Base-by-base conservation (phyloP, 2,113 vertebrate genomes). In the Ornithorhynchus anatinus region DNA sequence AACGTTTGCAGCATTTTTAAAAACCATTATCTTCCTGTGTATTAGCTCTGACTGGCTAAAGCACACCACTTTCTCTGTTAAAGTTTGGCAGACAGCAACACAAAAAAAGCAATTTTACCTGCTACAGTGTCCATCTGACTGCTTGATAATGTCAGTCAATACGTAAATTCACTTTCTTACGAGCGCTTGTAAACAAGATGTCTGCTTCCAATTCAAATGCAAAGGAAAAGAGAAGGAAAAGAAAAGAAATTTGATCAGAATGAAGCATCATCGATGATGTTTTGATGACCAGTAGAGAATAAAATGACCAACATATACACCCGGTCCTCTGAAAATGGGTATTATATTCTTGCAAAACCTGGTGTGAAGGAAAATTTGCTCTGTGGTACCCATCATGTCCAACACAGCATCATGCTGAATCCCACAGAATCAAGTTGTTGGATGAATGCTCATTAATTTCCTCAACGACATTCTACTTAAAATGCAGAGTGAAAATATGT, bases 111-210 rank as follows among this genome's bases (percentile, higher is more conserved):
- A 87, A 91, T 90, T 89, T 83, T 85, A 89, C 88, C 83, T 92
- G 88, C 82, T 84, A 43, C 31, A 53, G 69, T 91, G 86, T 91
- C 89, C 91, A 85, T 80, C 85, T 88, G 83, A 58, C 84, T 89
- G 59, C 80, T 86, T 92, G 93, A 91, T 89, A 92, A 89, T 86
- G 91, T 88, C 92, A 91, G 81, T 94, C 93, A 92, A 92, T 93
- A 93, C 70, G 59, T 72, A 85, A 90, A 92, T 91, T 91, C 74
- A 79, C 82, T 91, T 87, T 83, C 85, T 86, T 64, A 36, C 45
- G 62, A 84, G 77, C 84, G 76, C 68, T 68, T 72, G 77, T 75
- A 93, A 90, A 80, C 79, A 87, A 89, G 75, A 84, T 59, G 52
- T 74, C 82, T 88, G 75, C 73, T 86, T 58, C 60, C 42, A 84